Evolutionary conservation across 92 coral and sea anemone genomes (phyloP), one percentile per base, ranked within the genome.

Genomic region (Umimayanthus chanpuru): DNA sequence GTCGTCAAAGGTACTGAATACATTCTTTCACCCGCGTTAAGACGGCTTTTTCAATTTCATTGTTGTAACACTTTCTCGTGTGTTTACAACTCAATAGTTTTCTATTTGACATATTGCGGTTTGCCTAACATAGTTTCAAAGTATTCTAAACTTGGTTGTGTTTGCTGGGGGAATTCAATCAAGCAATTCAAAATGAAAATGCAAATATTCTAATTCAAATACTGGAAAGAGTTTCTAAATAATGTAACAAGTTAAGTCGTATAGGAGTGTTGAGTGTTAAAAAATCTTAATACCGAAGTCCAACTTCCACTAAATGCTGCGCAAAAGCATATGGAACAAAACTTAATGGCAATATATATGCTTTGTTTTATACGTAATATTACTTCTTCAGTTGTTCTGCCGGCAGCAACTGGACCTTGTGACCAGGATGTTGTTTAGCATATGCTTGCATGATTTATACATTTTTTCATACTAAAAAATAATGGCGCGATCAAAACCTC

Each of bases 391-490:
- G 67, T 26, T 25, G 65, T 40, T 83, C 18, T 43, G 78, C 65
- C 78, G 64, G 65, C 78, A 68, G 78, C 76, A 66, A 26, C 32
- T 28, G 20, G 25, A 83, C 77, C 78, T 67, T 47, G 77, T 32
- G 65, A 74, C 50, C 43, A 43, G 38, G 38, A 67, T 25, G 11
- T 43, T 83, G 29, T 68, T 83, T 41, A 83, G 77, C 29, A 25
- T 70, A 68, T 28, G 78, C 40, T 83, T 67, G 78, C 40, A 70
- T 67, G 87, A 83, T 36, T 68, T 47, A 68, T 70, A 83, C 87
- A 83, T 83, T 83, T 83, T 83, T 83, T 83, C 65, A 43, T 70
- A 83, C 67, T 83, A 70, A 70, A 83, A 83, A 23, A 71, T 83
- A 40, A 10, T 47, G 21, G 77, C 77, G 58, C 79, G 44, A 49